Conservation (phyloP, 1,140 invertebrate genomes). For the Pseudomyrmex pallidus region DNA sequence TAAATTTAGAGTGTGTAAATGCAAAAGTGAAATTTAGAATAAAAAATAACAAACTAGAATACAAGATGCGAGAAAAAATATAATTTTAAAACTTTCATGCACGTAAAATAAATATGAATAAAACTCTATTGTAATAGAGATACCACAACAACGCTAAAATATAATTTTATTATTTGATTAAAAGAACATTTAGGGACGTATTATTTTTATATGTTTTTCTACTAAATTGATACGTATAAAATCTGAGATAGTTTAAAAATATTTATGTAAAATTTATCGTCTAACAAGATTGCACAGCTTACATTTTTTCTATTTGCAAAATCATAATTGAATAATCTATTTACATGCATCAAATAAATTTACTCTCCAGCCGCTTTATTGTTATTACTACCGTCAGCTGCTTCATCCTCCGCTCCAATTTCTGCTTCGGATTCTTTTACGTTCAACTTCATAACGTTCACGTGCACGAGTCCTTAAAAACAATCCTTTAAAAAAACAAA, state of each 20-base stretch:
- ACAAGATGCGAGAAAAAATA: not conserved
- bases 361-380: slow-evolving; percentile 35
- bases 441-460: not conserved
- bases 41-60: slow-evolving; percentile 2
- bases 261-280: slow-evolving; percentile 39
- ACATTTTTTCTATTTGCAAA: slow-evolving; percentile 22
- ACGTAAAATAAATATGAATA: slow-evolving; percentile 27
- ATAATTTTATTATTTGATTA: not conserved
- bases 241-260: not conserved
- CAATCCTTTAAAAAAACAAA: not conserved
- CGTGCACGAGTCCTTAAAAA: slow-evolving; percentile 15
- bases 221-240: not conserved
- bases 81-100: not conserved
- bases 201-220: not conserved
- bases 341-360: slow-evolving; percentile 53
- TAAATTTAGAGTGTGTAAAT: not conserved
- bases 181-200: not conserved
- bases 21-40: slow-evolving; percentile 4
- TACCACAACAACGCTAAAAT: not conserved
- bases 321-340: slow-evolving; percentile 48
- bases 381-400: slow-evolving; percentile 28
- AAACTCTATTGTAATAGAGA: not conserved
- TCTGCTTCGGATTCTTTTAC: slow-evolving; percentile 7
- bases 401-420: slow-evolving; percentile 25
- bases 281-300: slow-evolving; percentile 23